A percentile compares a stretch with the other conserved stretches of the same genome.
Evolutionary conservation across 2,797 vertebrate species (phyloP).

Genomic region (Dallia pectoralis): DNA sequence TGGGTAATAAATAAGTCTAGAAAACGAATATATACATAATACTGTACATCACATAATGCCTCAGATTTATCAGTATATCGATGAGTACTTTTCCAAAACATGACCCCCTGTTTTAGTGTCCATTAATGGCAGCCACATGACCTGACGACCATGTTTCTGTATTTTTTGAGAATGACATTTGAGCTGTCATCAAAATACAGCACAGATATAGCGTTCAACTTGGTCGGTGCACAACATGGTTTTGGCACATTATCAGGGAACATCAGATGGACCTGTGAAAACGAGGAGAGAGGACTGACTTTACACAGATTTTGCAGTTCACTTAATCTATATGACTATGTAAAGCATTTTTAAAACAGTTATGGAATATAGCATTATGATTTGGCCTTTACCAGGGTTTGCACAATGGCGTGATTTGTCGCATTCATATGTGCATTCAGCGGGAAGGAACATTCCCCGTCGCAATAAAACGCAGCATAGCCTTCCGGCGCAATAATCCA

Average conservation of each 20-base stretch:
- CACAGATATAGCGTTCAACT: constrained; percentile 98
- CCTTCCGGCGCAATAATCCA: constrained; percentile 99
- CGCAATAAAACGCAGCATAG: constrained; percentile 98
- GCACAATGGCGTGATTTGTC: constrained; percentile 98
- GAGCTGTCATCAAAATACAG: constrained; percentile 99
- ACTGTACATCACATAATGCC: constrained; percentile 89
- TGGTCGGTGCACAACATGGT: constrained; percentile 97
- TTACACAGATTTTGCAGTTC: not conserved
- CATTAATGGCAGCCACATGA: constrained; percentile 96
- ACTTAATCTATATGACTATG: not conserved
- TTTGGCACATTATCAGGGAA: constrained; percentile 99
- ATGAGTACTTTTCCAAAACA: constrained; percentile 69
- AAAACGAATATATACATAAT: constrained; percentile 92
- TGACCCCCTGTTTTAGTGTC: constrained; percentile 18
- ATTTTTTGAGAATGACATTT: constrained; percentile 99
- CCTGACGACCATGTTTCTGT: constrained; percentile 98
- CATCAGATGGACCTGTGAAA: constrained; percentile 95
- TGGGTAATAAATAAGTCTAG: constrained; percentile 90
- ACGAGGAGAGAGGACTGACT: constrained; percentile 32
- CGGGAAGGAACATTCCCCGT: constrained; percentile 98
- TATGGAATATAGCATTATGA: not conserved
- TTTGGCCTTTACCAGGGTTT: constrained; percentile 87
- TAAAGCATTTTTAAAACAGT: not conserved
- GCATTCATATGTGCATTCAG: constrained; percentile 99
- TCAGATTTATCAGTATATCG: constrained; percentile 61